Percentiles rank a stretch among this genome's conserved stretches.
Evolutionary conservation across 1,140 invertebrate species (phyloP).

Genomic region (Heliconius eleuchia): DNA sequence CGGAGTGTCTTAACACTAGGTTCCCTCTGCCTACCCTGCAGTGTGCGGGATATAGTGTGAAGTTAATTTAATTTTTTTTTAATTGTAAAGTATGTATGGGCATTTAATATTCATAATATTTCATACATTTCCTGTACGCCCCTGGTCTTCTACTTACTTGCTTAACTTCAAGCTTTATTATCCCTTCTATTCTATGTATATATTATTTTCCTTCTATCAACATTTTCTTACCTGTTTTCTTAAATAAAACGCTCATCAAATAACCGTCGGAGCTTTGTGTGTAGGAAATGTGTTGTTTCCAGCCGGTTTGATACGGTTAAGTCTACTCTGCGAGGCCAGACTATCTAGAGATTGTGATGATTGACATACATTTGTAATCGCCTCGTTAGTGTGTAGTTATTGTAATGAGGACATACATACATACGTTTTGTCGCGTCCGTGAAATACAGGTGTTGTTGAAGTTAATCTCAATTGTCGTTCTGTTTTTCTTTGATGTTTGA

Average conservation of each 20-base stretch:
- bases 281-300: constrained; percentile 12
- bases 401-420: background rate
- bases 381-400: background rate
- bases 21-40: too few species aligned
- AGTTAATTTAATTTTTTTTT: too few species aligned
- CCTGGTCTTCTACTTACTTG: too few species aligned
- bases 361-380: constrained; percentile 25
- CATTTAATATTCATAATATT: too few species aligned
- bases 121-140: too few species aligned
- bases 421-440: background rate
- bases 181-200: too few species aligned
- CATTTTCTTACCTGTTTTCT: too few species aligned
- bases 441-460: background rate
- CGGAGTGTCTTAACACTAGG: too few species aligned
- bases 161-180: too few species aligned
- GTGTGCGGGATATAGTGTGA: too few species aligned
- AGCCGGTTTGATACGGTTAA: constrained; percentile 13
- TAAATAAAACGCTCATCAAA: background rate
- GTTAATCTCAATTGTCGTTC: background rate
- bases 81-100: too few species aligned
- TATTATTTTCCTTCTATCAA: too few species aligned
- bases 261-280: background rate
- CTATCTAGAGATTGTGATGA: background rate
- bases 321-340: constrained; percentile 5
- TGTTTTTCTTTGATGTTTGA: background rate